phyloP scores from a whole-genome alignment of 1,140 invertebrate species.

The Pseudoatta argentina region DNA sequence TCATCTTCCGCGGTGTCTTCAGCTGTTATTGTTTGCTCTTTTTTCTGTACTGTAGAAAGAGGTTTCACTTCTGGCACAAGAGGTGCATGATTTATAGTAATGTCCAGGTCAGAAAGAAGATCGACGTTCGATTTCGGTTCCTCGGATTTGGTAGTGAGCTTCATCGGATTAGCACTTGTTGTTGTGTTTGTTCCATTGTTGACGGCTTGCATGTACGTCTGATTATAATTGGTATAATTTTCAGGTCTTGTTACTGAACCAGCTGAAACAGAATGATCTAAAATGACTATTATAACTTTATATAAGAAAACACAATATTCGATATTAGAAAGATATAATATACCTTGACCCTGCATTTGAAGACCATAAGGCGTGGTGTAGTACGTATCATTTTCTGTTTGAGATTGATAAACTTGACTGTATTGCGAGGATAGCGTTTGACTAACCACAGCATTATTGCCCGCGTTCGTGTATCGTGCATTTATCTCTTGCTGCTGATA shows the following conservation, averaged over 20 bases:
- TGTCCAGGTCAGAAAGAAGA: constrained; percentile 92
- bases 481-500: constrained; percentile 74
- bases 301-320: background rate
- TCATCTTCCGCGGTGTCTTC: background rate
- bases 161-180: constrained; percentile 72
- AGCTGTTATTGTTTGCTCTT: constrained; percentile 47
- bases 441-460: constrained; percentile 79
- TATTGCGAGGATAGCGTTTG: constrained; percentile 82
- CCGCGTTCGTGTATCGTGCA: constrained; percentile 87
- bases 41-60: constrained; percentile 66
- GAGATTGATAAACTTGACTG: constrained; percentile 73
- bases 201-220: constrained; percentile 80
- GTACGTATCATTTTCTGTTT: constrained; percentile 80
- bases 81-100: constrained; percentile 90
- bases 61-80: constrained; percentile 88
- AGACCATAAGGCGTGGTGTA: constrained; percentile 87
- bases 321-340: background rate
- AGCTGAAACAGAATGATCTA: constrained; percentile 28
- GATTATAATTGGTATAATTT: constrained; percentile 71
- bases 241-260: constrained; percentile 57
- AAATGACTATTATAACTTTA: background rate
- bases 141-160: constrained; percentile 62
- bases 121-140: constrained; percentile 89
- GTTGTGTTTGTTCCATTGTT: constrained; percentile 79
- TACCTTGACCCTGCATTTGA: constrained; percentile 80